Percentiles rank a stretch among this genome's conserved stretches.
Evolutionary conservation across 2,113 vertebrate genomes (phyloP).

Genomic region (Reinhardtius hippoglossoides): DNA sequence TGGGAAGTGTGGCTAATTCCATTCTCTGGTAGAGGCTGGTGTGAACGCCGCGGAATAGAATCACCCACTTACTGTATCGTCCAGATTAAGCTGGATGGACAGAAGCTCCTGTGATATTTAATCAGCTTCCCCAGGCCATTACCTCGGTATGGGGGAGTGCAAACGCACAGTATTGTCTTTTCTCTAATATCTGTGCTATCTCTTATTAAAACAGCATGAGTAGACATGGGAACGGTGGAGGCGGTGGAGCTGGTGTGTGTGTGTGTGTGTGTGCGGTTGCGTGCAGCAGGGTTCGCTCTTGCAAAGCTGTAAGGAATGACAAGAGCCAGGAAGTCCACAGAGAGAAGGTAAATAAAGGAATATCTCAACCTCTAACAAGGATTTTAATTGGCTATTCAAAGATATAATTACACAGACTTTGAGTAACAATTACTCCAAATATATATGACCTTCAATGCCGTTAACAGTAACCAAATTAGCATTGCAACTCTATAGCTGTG

Average conservation of each 20-base stretch:
- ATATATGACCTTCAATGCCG: conserved; percentile 74
- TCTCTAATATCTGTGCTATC: conserved; percentile 67
- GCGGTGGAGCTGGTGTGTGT: not conserved
- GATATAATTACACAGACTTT: conserved; percentile 76
- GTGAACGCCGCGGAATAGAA: conserved; percentile 68
- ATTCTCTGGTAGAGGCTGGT: conserved; percentile 70
- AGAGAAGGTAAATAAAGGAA: conserved; percentile 78
- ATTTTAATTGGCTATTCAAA: conserved; percentile 79
- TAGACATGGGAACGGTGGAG: conserved; percentile 18
- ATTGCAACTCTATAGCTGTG: conserved; percentile 51
- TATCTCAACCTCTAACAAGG: conserved; percentile 70
- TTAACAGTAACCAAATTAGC: conserved; percentile 67
- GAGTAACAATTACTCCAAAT: conserved; percentile 65
- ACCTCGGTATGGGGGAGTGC: conserved; percentile 69
- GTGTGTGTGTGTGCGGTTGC: not conserved
- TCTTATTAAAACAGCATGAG: conserved; percentile 77
- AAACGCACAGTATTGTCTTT: conserved; percentile 74
- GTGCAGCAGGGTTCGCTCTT: conserved; percentile 7
- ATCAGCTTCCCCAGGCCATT: conserved; percentile 78
- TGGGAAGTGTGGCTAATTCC: conserved; percentile 80
- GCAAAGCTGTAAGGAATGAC: conserved; percentile 47
- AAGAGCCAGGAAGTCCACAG: conserved; percentile 61
- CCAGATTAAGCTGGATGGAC: conserved; percentile 74
- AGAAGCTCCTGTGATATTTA: conserved; percentile 71
- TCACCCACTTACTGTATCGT: conserved; percentile 73